A percentile compares a stretch with the other conserved stretches of the same genome.
Conservation (phyloP, 2,113 vertebrate genomes). For the Panthera uncia region DNA sequence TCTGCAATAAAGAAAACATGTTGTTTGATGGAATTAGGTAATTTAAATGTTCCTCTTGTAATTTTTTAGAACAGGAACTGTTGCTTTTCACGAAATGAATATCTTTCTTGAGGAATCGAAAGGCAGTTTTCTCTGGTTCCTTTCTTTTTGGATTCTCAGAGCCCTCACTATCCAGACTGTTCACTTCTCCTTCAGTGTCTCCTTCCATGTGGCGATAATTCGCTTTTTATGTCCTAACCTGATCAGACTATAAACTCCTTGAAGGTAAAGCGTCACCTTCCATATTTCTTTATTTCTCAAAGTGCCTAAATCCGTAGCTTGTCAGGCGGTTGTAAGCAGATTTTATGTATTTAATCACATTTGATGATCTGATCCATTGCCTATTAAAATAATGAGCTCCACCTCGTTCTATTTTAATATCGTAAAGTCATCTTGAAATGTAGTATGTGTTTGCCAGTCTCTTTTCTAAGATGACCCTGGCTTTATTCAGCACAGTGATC, state of each 20-base stretch:
- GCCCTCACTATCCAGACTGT: too few relatives aligned
- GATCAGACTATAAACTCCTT: not conserved
- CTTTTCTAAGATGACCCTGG: not conserved
- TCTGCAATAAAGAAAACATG: not conserved
- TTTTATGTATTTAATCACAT: not conserved
- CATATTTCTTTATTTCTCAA: not conserved
- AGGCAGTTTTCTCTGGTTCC: not conserved
- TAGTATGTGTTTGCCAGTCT: not conserved
- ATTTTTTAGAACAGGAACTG: conserved; percentile 21
- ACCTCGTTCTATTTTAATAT: not conserved
- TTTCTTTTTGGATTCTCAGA: not conserved
- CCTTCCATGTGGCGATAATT: not conserved
- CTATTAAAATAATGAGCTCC: not conserved
- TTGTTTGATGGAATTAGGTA: conserved; percentile 22
- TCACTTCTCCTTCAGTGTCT: not conserved
- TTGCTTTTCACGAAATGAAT: not conserved
- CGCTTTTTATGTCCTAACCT: not conserved
- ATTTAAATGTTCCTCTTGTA: not conserved
- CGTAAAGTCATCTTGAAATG: not conserved
- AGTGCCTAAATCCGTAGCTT: not conserved
- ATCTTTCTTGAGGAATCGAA: not conserved
- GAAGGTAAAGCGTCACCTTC: conserved; percentile 21
- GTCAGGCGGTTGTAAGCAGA: not conserved
- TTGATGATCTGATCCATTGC: not conserved
- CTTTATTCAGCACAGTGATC: not conserved